These are phyloP conservation scores for Cinclus mexicanus DNA, from an alignment of 2,113 vertebrate genomes.

Conservation along the genomic window DNA sequence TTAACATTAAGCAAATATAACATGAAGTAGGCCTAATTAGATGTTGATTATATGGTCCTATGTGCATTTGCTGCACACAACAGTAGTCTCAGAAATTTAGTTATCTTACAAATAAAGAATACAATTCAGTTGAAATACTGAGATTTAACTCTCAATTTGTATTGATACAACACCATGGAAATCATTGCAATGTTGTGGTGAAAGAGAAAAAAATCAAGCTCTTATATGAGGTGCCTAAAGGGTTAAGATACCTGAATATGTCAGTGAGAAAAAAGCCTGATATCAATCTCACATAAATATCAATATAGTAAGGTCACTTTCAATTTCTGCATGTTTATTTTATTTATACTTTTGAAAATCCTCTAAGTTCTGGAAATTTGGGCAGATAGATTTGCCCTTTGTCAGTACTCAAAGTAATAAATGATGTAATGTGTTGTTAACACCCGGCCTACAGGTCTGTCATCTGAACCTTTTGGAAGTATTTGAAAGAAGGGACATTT, in stretches of 20 bases:
- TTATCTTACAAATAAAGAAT: conserved; percentile 63
- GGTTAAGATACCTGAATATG: neutral
- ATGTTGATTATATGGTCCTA: conserved; percentile 71
- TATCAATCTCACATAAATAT: neutral
- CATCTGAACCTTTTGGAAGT: conserved; percentile 33
- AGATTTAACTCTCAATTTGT: neutral
- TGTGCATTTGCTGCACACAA: conserved; percentile 68
- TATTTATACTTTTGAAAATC: neutral
- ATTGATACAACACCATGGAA: neutral
- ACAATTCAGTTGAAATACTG: neutral
- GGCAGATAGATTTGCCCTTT: neutral
- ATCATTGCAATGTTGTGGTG: neutral
- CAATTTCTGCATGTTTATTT: neutral
- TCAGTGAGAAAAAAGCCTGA: neutral
- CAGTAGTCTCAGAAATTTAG: conserved; percentile 61
- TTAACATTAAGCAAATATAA: conserved; percentile 78
- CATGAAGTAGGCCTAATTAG: conserved; percentile 77
- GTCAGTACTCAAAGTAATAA: conserved; percentile 16
- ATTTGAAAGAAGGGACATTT: conserved; percentile 11
- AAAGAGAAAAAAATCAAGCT: neutral
- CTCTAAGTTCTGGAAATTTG: neutral
- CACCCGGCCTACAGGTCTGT: neutral
- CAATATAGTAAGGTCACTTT: neutral
- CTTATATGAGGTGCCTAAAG: neutral
- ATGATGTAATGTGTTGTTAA: neutral